Evolutionary conservation across 1,140 invertebrate genomes (phyloP).

Genomic region (Leptinotarsa undecemlineata): DNA sequence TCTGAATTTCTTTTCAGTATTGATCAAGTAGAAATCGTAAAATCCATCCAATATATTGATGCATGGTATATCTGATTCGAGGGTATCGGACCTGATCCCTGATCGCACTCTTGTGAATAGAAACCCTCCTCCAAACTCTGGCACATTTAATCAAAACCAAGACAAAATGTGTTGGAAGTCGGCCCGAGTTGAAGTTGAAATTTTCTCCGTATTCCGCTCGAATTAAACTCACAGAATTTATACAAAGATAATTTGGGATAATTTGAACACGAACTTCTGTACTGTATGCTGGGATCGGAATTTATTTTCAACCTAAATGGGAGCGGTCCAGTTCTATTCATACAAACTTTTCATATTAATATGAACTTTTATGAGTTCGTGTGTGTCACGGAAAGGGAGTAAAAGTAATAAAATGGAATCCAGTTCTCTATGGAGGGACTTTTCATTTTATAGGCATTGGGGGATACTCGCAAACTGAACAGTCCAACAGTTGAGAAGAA

Average conservation of each 20-base stretch:
- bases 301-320: constrained; percentile 3
- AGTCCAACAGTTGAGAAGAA: too few species aligned
- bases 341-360: constrained; percentile 8
- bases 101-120: too few species aligned
- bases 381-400: background rate
- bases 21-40: too few species aligned
- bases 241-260: constrained; percentile 8
- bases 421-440: background rate
- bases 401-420: constrained; percentile 1
- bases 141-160: background rate
- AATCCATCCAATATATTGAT: too few species aligned
- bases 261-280: constrained; percentile 8
- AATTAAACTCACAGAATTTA: background rate
- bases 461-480: too few species aligned
- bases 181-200: background rate
- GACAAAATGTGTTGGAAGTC: background rate
- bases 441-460: background rate
- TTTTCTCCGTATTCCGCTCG: constrained; percentile 2
- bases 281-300: background rate
- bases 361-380: constrained; percentile 1
- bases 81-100: too few species aligned
- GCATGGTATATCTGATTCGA: too few species aligned
- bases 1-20: too few species aligned
- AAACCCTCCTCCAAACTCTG: too few species aligned
- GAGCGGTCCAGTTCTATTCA: background rate